A percentile compares a stretch with the other conserved stretches of the same genome.
Conservation (phyloP, 2,113 vertebrate species). For the Orycteropus afer region DNA sequence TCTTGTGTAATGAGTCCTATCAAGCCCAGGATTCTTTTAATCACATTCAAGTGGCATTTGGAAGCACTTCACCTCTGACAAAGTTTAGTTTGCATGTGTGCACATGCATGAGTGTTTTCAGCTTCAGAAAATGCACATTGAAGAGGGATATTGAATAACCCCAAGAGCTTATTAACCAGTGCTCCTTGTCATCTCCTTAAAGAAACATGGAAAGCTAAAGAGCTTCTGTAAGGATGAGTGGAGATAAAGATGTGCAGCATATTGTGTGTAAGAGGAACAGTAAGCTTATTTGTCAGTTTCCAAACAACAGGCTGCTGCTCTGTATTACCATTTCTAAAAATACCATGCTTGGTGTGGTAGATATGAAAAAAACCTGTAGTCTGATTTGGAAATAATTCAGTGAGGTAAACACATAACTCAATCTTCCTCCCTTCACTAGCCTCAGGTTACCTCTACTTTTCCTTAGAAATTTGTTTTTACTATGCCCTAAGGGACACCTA, state of each 20-base stretch:
- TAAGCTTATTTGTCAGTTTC: slow-evolving; percentile 25
- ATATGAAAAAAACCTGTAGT: neutral
- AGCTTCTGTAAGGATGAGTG: slow-evolving; percentile 57
- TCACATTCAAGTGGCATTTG: slow-evolving; percentile 76
- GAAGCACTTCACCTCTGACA: slow-evolving; percentile 80
- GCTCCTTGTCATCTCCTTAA: slow-evolving; percentile 51
- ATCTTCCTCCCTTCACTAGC: neutral
- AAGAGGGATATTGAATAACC: slow-evolving; percentile 73
- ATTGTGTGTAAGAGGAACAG: slow-evolving; percentile 47
- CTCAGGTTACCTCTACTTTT: neutral
- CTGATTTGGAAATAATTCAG: slow-evolving; percentile 41
- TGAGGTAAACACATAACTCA: neutral
- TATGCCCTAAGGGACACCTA: neutral
- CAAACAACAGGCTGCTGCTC: slow-evolving; percentile 13
- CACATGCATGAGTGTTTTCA: slow-evolving; percentile 73
- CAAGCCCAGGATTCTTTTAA: slow-evolving; percentile 67
- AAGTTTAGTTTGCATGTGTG: slow-evolving; percentile 63
- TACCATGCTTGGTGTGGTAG: neutral
- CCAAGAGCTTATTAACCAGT: slow-evolving; percentile 65
- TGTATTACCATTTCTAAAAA: slow-evolving; percentile 32
- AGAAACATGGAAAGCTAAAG: slow-evolving; percentile 61
- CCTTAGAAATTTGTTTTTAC: slow-evolving; percentile 24
- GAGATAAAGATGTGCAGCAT: slow-evolving; percentile 68
- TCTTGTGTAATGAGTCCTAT: slow-evolving; percentile 61
- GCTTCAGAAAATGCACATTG: slow-evolving; percentile 62